These are phyloP conservation scores for Acanthaster planci DNA, from an alignment of 35 echinoderm and acorn worm species.

Conservation along the genomic window DNA sequence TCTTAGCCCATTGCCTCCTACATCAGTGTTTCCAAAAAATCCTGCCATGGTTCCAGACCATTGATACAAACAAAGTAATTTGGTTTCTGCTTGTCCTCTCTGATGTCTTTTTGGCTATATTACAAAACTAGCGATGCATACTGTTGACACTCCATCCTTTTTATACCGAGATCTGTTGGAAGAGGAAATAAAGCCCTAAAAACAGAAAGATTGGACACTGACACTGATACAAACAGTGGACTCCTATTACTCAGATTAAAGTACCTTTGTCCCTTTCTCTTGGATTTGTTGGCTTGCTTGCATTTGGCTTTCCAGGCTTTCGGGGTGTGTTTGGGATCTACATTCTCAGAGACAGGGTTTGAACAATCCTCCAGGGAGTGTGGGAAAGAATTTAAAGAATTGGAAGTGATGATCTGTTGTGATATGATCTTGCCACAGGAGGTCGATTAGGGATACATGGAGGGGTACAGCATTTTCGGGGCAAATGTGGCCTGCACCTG, in stretches of 20 bases:
- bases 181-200: neutral
- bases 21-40: neutral
- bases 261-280: neutral
- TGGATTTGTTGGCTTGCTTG: neutral
- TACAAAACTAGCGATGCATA: conserved; percentile 1
- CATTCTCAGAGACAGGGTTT: neutral
- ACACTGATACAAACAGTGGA: conserved; percentile 10
- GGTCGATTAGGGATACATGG: conserved; percentile 19
- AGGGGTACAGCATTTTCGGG: neutral
- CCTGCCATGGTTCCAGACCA: neutral
- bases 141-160: neutral
- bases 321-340: neutral
- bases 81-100: neutral
- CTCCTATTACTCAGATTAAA: neutral
- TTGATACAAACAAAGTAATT: conserved; percentile 25
- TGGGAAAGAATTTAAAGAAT: conserved; percentile 26
- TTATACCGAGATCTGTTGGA: neutral
- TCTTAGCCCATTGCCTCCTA: neutral
- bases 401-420: conserved; percentile 27
- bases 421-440: conserved; percentile 22
- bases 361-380: neutral
- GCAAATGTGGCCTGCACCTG: conserved; percentile 22
- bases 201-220: conserved; percentile 3
- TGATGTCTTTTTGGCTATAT: neutral
- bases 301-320: neutral